Percentiles rank a stretch among this genome's conserved stretches.
Conservation (phyloP, 2,797 vertebrate genomes). For the Caiman crocodilus region DNA sequence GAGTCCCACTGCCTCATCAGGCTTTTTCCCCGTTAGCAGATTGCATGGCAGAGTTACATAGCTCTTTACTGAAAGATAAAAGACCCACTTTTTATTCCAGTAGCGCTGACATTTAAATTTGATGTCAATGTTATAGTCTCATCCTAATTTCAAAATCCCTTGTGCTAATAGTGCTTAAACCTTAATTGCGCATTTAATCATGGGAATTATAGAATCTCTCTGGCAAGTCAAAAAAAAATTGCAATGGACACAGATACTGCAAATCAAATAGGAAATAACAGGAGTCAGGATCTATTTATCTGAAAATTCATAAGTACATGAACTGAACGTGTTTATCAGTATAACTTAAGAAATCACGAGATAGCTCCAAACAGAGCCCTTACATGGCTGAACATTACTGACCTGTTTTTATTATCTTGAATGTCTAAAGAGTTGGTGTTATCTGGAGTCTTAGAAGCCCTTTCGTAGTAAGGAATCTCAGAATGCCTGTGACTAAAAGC, state of each 20-base stretch:
- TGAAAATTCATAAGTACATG: not conserved
- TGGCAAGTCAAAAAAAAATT: not conserved
- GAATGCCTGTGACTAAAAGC: not conserved
- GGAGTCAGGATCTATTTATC: not conserved
- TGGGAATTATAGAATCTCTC: not conserved
- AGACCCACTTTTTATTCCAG: not conserved
- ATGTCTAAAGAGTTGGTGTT: not conserved
- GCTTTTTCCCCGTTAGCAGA: not conserved
- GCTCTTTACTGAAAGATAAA: not conserved
- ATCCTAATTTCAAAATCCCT: conserved; percentile 39
- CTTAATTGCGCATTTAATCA: conserved; percentile 67
- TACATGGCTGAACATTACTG: not conserved
- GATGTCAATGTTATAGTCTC: not conserved
- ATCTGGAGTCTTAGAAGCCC: not conserved
- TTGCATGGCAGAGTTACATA: not conserved
- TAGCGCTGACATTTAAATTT: not conserved
- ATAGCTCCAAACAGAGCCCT: not conserved
- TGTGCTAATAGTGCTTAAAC: conserved; percentile 25
- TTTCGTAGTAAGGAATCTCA: not conserved
- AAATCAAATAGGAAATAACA: not conserved
- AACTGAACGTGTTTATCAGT: not conserved
- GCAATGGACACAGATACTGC: not conserved
- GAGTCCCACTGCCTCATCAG: not conserved
- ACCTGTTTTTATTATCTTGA: not conserved
- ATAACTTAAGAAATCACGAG: not conserved